Evolutionary conservation across 1,140 invertebrate genomes (phyloP).

Genomic region (Diabrotica virgifera): DNA sequence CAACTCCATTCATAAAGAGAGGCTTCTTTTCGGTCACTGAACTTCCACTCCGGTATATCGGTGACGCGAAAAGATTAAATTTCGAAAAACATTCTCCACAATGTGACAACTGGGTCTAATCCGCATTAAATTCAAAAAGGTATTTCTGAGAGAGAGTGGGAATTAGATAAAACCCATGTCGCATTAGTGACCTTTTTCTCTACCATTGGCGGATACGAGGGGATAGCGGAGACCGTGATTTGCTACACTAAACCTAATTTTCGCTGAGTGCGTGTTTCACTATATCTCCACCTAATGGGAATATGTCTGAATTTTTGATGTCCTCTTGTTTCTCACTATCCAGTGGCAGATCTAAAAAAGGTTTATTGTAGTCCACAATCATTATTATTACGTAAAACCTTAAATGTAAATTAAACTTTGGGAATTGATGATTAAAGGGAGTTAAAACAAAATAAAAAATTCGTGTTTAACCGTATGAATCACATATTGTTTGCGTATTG

Average conservation of each 20-base stretch:
- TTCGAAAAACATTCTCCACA: slow-evolving; percentile 2
- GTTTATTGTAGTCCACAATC: too few relatives aligned
- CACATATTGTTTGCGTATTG: too few relatives aligned
- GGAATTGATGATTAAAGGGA: too few relatives aligned
- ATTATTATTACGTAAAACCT: too few relatives aligned
- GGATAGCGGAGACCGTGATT: background rate
- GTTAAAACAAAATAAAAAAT: too few relatives aligned
- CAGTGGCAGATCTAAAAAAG: too few relatives aligned
- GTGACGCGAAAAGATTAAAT: background rate
- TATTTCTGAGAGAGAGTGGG: slow-evolving; percentile 1
- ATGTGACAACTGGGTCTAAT: slow-evolving; percentile 2
- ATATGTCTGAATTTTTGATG: too few relatives aligned
- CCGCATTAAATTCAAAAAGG: slow-evolving; percentile 2
- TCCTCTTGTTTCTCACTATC: too few relatives aligned
- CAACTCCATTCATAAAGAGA: background rate
- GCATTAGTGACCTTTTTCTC: background rate
- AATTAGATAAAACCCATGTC: slow-evolving; percentile 2
- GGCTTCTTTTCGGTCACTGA: slow-evolving; percentile 1
- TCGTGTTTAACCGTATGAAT: too few relatives aligned
- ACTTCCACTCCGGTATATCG: background rate
- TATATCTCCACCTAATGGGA: background rate
- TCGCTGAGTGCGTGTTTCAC: background rate
- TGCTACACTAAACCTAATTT: too few relatives aligned
- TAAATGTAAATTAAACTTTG: too few relatives aligned
- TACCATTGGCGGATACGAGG: background rate